Conservation (phyloP, 2,113 vertebrate species). For the Porphyrio hochstetteri region DNA sequence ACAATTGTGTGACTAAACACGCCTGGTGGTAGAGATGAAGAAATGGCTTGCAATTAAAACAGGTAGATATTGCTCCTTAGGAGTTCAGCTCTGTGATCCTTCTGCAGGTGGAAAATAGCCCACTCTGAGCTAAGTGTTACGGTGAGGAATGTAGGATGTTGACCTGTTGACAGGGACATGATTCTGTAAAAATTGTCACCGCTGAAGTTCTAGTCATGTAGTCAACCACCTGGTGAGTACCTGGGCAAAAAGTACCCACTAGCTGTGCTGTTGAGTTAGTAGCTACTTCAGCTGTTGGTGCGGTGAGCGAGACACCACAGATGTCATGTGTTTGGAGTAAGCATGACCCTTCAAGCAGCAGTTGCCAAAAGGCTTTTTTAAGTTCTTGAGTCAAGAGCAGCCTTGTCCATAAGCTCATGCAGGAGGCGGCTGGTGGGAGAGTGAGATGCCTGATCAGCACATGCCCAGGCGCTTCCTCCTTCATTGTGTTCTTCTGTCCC, state of each 20-base stretch:
- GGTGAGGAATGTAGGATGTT: neutral
- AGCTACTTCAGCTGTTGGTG: neutral
- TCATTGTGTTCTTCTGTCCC: neutral
- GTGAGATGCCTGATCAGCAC: neutral
- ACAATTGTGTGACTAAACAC: neutral
- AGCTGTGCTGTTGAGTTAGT: neutral
- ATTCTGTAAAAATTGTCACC: neutral
- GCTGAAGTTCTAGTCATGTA: neutral
- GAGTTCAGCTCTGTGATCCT: neutral
- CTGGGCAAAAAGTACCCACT: neutral
- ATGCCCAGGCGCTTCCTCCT: neutral
- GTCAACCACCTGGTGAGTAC: neutral
- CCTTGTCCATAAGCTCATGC: fast-evolving
- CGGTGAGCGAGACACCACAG: neutral
- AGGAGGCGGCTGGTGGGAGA: neutral
- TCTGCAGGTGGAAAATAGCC: neutral
- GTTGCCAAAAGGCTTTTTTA: neutral
- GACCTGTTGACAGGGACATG: fast-evolving
- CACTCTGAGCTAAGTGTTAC: neutral
- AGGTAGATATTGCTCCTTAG: neutral
- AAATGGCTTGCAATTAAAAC: neutral
- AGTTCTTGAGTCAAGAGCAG: neutral
- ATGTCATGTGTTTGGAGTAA: neutral
- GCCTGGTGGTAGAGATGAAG: neutral
- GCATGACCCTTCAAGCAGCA: neutral